Percentiles rank a stretch among this genome's conserved stretches.
Conservation (phyloP, 1,140 invertebrate species). For the Carcinoscorpius rotundicauda region DNA sequence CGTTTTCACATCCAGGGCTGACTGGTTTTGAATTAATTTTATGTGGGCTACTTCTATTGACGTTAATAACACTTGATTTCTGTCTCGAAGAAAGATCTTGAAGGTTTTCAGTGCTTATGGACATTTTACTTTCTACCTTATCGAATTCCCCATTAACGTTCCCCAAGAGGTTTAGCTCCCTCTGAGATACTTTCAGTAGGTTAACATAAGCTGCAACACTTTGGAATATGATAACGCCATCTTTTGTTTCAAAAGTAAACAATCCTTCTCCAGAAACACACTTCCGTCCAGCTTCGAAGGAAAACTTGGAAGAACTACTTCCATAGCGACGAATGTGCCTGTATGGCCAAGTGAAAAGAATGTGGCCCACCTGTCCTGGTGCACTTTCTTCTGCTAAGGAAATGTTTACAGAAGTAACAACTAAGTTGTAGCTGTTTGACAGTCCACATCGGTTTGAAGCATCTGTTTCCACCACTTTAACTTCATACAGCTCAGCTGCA, state of each 20-base stretch:
- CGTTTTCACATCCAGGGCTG: too few relatives aligned
- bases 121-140: too few relatives aligned
- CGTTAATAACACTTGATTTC: too few relatives aligned
- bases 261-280: constrained; percentile 72
- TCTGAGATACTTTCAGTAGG: constrained; percentile 16
- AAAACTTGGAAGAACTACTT: constrained; percentile 64
- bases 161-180: neutral
- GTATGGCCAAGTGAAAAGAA: constrained; percentile 73
- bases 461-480: constrained; percentile 61
- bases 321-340: constrained; percentile 71
- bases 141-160: too few relatives aligned
- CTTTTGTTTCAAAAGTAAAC: constrained; percentile 50
- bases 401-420: constrained; percentile 56
- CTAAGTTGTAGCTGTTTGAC: constrained; percentile 52
- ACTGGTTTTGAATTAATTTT: too few relatives aligned
- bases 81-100: too few relatives aligned
- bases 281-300: constrained; percentile 79
- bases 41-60: too few relatives aligned
- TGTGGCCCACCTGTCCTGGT: constrained; percentile 22
- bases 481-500: constrained; percentile 42
- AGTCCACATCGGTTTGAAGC: constrained; percentile 59
- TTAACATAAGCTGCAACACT: constrained; percentile 20
- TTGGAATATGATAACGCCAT: constrained; percentile 25
- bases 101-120: too few relatives aligned
- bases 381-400: constrained; percentile 50